Percentiles rank a stretch among this genome's conserved stretches.
Conservation (phyloP, 92 coral and sea anemone genomes). For the Paramuricea clavata region DNA sequence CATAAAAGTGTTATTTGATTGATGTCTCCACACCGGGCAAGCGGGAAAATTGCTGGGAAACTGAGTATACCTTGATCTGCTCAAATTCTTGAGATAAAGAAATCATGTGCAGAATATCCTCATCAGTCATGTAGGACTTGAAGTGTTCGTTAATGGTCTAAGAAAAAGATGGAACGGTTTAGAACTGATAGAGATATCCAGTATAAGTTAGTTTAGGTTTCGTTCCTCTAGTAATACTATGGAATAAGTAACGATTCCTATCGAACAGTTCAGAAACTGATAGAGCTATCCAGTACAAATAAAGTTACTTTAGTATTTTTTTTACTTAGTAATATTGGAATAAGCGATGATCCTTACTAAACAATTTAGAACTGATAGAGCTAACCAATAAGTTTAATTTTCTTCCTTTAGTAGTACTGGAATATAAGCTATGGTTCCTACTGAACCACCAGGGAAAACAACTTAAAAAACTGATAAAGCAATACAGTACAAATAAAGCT, state of each 20-base stretch:
- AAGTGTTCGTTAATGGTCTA: constrained; percentile 90
- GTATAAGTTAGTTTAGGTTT: too few species aligned
- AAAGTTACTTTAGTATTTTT: too few species aligned
- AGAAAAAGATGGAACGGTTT: background rate
- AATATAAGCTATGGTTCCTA: background rate
- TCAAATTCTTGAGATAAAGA: constrained; percentile 95
- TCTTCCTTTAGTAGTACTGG: background rate
- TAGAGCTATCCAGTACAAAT: too few species aligned
- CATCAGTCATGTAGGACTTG: constrained; percentile 75
- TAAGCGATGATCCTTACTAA: too few species aligned
- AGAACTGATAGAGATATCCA: too few species aligned
- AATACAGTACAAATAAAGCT: background rate
- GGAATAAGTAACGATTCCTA: too few species aligned
- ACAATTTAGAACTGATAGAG: background rate
- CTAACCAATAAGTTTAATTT: background rate
- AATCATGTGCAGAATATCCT: constrained; percentile 84
- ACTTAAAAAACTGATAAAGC: background rate
- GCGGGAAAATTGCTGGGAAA: background rate
- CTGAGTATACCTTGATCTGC: constrained; percentile 83
- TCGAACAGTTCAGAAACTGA: too few species aligned
- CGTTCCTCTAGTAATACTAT: too few species aligned
- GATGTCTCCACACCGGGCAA: too few species aligned
- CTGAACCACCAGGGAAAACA: background rate
- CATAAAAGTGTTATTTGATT: too few species aligned
- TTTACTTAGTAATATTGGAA: too few species aligned